Evolutionary conservation across 1,140 invertebrate species (phyloP).

Genomic region (Potamilus streckersoni): DNA sequence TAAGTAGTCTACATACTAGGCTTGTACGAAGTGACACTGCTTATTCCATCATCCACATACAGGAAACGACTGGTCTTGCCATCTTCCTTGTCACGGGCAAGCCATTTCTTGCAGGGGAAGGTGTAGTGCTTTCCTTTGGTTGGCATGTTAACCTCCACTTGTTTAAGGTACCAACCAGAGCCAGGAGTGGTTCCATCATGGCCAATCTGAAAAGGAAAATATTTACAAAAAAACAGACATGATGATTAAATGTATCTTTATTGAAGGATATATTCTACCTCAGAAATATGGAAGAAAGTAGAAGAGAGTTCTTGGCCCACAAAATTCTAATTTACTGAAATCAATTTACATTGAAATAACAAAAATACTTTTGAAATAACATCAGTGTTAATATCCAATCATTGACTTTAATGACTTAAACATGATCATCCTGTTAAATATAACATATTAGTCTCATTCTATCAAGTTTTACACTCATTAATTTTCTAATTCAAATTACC

Average conservation of each 20-base stretch:
- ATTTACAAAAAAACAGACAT: too few species aligned
- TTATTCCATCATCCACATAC: constrained; percentile 61
- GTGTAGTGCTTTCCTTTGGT: constrained; percentile 66
- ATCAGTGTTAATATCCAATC: not conserved
- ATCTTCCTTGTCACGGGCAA: constrained; percentile 63
- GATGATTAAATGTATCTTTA: too few species aligned
- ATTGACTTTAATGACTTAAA: not conserved
- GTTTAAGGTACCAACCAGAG: constrained; percentile 65
- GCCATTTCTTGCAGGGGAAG: constrained; percentile 64
- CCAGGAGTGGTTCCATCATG: constrained; percentile 64
- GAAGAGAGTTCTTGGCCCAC: too few species aligned
- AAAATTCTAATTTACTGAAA: too few species aligned
- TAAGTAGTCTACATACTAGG: constrained; percentile 48
- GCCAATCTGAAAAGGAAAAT: constrained; percentile 49
- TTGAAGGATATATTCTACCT: too few species aligned
- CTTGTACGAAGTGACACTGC: constrained; percentile 63
- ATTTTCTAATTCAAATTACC: constrained; percentile 37
- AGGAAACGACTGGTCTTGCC: constrained; percentile 61
- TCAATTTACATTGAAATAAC: not conserved
- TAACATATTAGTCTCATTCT: too few species aligned
- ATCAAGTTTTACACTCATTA: too few species aligned
- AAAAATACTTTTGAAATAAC: not conserved
- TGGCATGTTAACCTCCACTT: constrained; percentile 64
- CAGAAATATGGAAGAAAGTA: too few species aligned
- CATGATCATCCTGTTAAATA: not conserved